Percentiles rank a stretch among this genome's conserved stretches.
phyloP scores from a whole-genome alignment of 1,140 invertebrate genomes.

The Caenorhabditis brenneri region DNA sequence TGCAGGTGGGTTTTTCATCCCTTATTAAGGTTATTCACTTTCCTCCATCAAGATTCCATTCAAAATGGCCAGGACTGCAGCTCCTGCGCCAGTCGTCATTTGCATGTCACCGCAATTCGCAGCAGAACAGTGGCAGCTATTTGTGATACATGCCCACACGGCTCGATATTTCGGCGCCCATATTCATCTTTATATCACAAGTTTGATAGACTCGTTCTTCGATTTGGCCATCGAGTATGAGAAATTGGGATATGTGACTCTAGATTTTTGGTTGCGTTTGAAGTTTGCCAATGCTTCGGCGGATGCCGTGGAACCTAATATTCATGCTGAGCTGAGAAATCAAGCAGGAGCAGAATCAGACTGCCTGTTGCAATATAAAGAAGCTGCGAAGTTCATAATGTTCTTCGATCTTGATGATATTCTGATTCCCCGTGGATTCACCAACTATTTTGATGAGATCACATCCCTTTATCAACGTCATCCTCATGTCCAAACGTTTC shows the following conservation, averaged over 20 bases:
- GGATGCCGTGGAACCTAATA: conserved; percentile 11
- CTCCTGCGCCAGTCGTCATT: neutral
- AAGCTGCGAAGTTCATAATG: conserved; percentile 17
- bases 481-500: neutral
- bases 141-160: neutral
- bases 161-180: neutral
- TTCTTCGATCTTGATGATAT: conserved; percentile 45
- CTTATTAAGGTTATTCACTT: neutral
- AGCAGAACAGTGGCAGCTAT: conserved; percentile 38
- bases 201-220: conserved; percentile 20
- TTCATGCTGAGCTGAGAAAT: conserved; percentile 39
- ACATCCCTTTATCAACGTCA: neutral
- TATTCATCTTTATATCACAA: conserved; percentile 32
- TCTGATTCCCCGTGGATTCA: neutral
- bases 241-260: neutral
- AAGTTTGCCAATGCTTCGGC: neutral
- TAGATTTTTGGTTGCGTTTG: conserved; percentile 20
- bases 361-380: conserved; percentile 41
- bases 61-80: neutral
- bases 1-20: neutral
- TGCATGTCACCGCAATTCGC: conserved; percentile 39
- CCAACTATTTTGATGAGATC: conserved; percentile 22
- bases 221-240: too few species aligned
- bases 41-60: neutral
- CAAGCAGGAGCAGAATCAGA: too few species aligned